Base-by-base conservation (phyloP, 2,113 vertebrate genomes). In the Turnix velox region DNA sequence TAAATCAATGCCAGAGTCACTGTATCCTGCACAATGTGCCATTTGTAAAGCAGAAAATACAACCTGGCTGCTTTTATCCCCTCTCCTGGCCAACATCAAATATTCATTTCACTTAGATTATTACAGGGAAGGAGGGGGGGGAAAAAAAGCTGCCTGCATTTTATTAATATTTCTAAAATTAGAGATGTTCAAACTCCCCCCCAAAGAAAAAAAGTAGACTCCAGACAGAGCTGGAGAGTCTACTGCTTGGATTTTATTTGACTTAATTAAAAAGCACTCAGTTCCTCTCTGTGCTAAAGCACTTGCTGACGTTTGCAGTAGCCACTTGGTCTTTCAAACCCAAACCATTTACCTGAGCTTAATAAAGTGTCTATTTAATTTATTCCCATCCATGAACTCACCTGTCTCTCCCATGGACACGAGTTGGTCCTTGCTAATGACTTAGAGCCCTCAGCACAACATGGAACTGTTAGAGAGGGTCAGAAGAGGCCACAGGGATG, bases 211-310 rank as follows among this genome's bases (percentile, higher is more conserved):
- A 91, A 96, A 71, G 74, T 66, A 63, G 79, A 58, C 87, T 89
- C 63, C 81, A 87, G 92, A 73, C 84, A 82, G 76, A 78, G 84
- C 95, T 87, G 2, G 14, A 37, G 78, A 91, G 82, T 31, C 92
- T 93, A 85, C 71, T 4, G 19, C 67, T 93, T 69, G 74, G 75
- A 74, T 95, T 94, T 94, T 95, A 94, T 93, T 94, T 92, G 87
- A 92, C 93, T 96, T 94, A 96, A 96, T 96, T 96, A 95, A 96
- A 95, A 96, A 96, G 94, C 96, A 95, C 90, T 93, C 93, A 42
- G 78, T 65, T 94, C 74, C 84, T 94, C 91, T 87, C 87, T 79
- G 92, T 87, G 52, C 74, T 94, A 74, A 79, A 91, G 78, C 27
- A 95, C 87, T 43, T 95, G 95, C 95, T 94, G 94, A 95, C 95